Percentiles rank a stretch among this genome's conserved stretches.
phyloP scores from a whole-genome alignment of 2,888 invertebrate species.

The Drosophila percnosoma region DNA sequence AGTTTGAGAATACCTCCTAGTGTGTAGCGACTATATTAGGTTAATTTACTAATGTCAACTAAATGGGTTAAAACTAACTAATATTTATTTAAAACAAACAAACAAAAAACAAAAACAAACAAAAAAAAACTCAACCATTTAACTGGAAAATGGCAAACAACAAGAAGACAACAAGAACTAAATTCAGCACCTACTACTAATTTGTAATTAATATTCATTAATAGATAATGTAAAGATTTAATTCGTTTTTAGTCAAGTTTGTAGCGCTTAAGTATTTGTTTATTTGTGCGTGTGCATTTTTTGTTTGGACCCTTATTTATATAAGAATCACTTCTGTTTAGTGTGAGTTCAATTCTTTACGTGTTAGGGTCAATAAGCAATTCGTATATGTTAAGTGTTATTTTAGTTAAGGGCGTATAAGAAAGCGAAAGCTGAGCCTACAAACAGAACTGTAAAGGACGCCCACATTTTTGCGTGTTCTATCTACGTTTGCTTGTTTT shows the following conservation, averaged over 20 bases:
- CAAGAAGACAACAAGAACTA: conserved; percentile 5
- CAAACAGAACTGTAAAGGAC: conserved; percentile 34
- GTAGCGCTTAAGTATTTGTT: conserved; percentile 48
- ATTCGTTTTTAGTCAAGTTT: conserved; percentile 53
- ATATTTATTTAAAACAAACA: conserved; percentile 68
- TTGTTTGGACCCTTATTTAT: conserved; percentile 46
- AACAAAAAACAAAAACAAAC: conserved; percentile 29
- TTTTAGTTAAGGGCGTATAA: conserved; percentile 69
- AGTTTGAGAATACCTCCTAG: conserved; percentile 85
- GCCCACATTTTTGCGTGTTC: conserved; percentile 31
- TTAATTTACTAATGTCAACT: conserved; percentile 52
- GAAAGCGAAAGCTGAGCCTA: conserved; percentile 4
- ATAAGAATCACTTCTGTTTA: conserved; percentile 59
- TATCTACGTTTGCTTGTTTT: conserved; percentile 15
- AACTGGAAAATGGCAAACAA: conserved; percentile 47
- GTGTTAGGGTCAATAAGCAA: conserved; percentile 61
- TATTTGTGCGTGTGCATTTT: conserved; percentile 59
- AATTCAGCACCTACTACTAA: conserved; percentile 57
- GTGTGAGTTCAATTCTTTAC: conserved; percentile 66
- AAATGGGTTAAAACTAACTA: conserved; percentile 55
- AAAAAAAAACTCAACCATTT: conserved; percentile 31
- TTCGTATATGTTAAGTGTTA: conserved; percentile 74
- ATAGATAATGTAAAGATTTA: conserved; percentile 61
- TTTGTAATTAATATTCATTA: conserved; percentile 65
- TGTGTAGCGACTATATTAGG: conserved; percentile 77